These are phyloP conservation scores for Conus betulinus DNA, from an alignment of 1,140 invertebrate species.

Conservation along the genomic window DNA sequence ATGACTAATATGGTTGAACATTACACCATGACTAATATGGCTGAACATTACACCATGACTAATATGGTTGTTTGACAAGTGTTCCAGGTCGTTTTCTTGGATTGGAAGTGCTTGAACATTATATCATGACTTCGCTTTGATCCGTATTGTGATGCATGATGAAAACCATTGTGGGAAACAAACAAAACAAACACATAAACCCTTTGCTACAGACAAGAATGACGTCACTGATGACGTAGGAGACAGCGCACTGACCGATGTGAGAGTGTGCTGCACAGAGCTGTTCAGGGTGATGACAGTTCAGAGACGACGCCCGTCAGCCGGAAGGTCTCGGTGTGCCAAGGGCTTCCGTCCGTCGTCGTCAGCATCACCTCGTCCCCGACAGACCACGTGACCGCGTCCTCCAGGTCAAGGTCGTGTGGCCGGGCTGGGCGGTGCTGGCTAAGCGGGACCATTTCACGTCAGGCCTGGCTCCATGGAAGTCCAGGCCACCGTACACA, in stretches of 20 bases:
- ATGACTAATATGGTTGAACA: too few species aligned
- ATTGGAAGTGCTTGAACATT: too few species aligned
- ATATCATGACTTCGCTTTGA: too few species aligned
- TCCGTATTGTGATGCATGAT: too few species aligned
- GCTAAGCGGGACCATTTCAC: constrained; percentile 65
- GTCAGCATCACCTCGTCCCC: constrained; percentile 70
- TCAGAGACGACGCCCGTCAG: constrained; percentile 57
- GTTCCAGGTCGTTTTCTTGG: too few species aligned
- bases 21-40: too few species aligned
- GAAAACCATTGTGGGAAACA: too few species aligned
- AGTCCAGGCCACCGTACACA: constrained; percentile 71
- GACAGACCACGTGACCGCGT: constrained; percentile 62
- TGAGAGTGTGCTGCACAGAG: constrained; percentile 62
- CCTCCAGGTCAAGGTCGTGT: constrained; percentile 56
- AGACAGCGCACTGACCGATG: constrained; percentile 52
- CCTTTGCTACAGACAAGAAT: too few species aligned
- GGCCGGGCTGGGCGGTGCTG: constrained; percentile 56
- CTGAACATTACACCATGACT: too few species aligned
- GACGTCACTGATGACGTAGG: too few species aligned
- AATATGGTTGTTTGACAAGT: too few species aligned
- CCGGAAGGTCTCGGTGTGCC: constrained; percentile 69
- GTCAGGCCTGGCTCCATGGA: constrained; percentile 63
- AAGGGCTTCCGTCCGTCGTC: constrained; percentile 62
- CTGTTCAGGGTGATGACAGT: constrained; percentile 60
- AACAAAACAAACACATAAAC: too few species aligned